Conservation (phyloP, 2,888 invertebrate genomes). For the Drosophila eohydei region DNA sequence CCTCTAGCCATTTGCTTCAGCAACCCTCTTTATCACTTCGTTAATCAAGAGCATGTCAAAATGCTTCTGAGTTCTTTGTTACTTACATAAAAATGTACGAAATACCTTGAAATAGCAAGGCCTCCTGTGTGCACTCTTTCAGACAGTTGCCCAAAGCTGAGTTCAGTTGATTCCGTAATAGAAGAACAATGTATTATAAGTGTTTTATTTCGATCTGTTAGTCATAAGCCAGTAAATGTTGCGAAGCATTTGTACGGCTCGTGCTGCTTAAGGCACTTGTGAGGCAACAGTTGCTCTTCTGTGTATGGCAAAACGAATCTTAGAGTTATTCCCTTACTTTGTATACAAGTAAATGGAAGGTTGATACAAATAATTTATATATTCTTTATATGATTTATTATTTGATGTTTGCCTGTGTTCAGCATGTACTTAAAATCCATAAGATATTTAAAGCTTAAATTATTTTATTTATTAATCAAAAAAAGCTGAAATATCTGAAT, state of each 20-base stretch:
- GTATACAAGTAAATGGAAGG: too few species aligned
- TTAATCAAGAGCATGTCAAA: conserved; percentile 6
- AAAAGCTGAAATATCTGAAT: too few species aligned
- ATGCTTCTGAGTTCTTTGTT: background rate
- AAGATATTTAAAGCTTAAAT: too few species aligned
- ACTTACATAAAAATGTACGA: background rate
- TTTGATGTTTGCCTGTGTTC: too few species aligned
- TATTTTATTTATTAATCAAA: too few species aligned
- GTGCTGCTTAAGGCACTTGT: background rate
- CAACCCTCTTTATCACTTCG: conserved; percentile 1
- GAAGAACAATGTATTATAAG: background rate
- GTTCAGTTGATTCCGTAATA: background rate
- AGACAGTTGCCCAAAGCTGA: background rate
- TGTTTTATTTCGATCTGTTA: background rate
- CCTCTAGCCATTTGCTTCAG: background rate
- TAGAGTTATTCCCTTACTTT: too few species aligned
- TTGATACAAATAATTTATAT: too few species aligned
- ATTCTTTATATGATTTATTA: too few species aligned
- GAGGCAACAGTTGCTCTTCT: background rate
- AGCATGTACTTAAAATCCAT: too few species aligned
- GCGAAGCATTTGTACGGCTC: background rate
- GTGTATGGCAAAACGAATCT: background rate
- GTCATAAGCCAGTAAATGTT: background rate
- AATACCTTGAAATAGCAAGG: background rate
- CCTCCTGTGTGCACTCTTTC: background rate